Evolutionary conservation across 2,888 invertebrate genomes (phyloP).

Genomic region (Nemotelus nigrinus): DNA sequence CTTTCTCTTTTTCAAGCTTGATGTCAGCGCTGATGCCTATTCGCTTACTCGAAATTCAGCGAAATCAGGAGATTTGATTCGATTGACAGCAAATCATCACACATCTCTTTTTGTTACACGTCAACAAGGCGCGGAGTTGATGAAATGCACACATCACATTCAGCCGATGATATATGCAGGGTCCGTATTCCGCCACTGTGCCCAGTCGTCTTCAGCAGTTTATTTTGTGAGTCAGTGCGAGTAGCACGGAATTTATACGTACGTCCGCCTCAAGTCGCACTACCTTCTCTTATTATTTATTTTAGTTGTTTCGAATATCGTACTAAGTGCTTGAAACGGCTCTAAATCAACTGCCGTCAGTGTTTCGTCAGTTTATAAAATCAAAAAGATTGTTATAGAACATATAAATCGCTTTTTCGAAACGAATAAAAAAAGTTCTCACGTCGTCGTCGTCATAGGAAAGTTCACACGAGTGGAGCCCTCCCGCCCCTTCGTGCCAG

Average conservation of each 20-base stretch:
- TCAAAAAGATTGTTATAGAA: too few species aligned
- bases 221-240: conserved; percentile 25
- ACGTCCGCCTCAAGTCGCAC: neutral
- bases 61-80: neutral
- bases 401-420: too few species aligned
- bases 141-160: neutral
- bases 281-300: neutral
- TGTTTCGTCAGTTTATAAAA: too few species aligned
- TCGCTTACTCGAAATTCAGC: too few species aligned
- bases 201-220: conserved; percentile 23
- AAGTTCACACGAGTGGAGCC: conserved; percentile 6
- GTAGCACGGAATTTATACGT: neutral
- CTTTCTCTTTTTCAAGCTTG: too few species aligned
- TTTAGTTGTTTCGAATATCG: neutral
- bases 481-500: conserved; percentile 2
- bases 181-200: conserved; percentile 5
- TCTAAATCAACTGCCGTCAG: too few species aligned
- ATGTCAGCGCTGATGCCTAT: too few species aligned
- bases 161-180: neutral
- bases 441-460: neutral
- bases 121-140: neutral
- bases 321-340: too few species aligned
- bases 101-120: conserved; percentile 18
- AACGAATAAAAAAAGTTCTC: neutral
- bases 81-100: conserved; percentile 19